phyloP scores from a whole-genome alignment of 2,888 invertebrate species.

The Oxystoma pomonae region DNA sequence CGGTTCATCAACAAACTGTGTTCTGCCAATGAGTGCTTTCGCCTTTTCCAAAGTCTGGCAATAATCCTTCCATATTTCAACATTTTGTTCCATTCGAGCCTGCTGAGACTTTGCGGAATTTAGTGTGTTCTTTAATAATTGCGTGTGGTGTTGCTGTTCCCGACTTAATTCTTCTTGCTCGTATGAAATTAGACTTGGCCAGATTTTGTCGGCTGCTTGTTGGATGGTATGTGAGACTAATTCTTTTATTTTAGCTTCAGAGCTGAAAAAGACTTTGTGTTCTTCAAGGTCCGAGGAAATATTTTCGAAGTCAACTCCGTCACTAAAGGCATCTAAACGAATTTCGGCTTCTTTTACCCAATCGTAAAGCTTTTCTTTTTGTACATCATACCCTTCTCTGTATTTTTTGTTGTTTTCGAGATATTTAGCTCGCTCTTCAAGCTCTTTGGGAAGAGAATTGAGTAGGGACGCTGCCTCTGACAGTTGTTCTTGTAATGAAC shows the following conservation, averaged over 20 bases:
- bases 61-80: constrained; percentile 83
- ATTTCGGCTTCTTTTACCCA: constrained; percentile 84
- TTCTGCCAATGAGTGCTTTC: constrained; percentile 67
- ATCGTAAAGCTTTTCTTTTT: constrained; percentile 72
- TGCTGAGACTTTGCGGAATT: constrained; percentile 79
- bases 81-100: constrained; percentile 75
- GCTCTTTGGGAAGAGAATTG: constrained; percentile 72
- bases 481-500: constrained; percentile 75
- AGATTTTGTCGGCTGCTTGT: constrained; percentile 80
- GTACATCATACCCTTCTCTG: constrained; percentile 70
- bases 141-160: constrained; percentile 77
- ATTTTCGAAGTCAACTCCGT: constrained; percentile 85
- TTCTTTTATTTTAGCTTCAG: constrained; percentile 72
- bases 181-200: constrained; percentile 75
- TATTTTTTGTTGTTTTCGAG: constrained; percentile 71
- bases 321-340: constrained; percentile 70
- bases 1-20: constrained; percentile 73
- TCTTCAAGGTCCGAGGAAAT: constrained; percentile 79
- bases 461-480: constrained; percentile 79
- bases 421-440: constrained; percentile 78
- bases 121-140: constrained; percentile 74
- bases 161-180: constrained; percentile 82
- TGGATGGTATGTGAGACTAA: constrained; percentile 78
- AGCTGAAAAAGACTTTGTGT: constrained; percentile 81
- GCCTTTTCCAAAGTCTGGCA: constrained; percentile 74